Conservation (phyloP, 92 coral and sea anemone species). For the Porites lobata region DNA sequence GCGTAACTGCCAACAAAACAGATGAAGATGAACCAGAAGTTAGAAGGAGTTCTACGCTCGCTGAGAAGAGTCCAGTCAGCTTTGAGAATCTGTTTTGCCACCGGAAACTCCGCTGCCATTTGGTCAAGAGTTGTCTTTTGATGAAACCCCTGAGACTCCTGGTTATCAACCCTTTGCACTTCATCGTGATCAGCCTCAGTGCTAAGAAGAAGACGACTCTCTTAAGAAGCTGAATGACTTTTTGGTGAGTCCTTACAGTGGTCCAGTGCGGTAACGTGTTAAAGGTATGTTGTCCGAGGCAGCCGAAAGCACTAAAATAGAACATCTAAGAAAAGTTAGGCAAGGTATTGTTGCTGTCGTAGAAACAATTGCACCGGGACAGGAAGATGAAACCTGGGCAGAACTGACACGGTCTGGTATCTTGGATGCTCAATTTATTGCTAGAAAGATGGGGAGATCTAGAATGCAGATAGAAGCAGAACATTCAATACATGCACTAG, state of each 20-base stretch:
- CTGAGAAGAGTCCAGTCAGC: slow-evolving; percentile 30
- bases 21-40: slow-evolving; percentile 27
- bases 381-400: no score
- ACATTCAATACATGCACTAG: no score
- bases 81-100: slow-evolving; percentile 32
- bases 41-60: slow-evolving; percentile 45
- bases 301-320: slow-evolving; percentile 49
- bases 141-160: slow-evolving; percentile 47
- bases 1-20: slow-evolving; percentile 12
- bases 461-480: no score
- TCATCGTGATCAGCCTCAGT: slow-evolving; percentile 16
- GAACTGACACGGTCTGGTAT: no score
- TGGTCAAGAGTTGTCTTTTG: slow-evolving; percentile 36
- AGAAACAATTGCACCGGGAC: no score
- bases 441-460: no score
- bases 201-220: slow-evolving; percentile 30
- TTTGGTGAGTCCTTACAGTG: no score
- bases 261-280: slow-evolving; percentile 65
- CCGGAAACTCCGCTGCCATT: slow-evolving; percentile 36
- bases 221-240: slow-evolving; percentile 45
- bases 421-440: no score
- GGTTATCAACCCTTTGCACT: slow-evolving; percentile 55
- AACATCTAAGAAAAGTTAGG: slow-evolving; percentile 7
- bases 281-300: slow-evolving; percentile 37
- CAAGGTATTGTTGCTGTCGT: no score